phyloP scores from a whole-genome alignment of 2,113 vertebrate species.

The Corapipo altera region DNA sequence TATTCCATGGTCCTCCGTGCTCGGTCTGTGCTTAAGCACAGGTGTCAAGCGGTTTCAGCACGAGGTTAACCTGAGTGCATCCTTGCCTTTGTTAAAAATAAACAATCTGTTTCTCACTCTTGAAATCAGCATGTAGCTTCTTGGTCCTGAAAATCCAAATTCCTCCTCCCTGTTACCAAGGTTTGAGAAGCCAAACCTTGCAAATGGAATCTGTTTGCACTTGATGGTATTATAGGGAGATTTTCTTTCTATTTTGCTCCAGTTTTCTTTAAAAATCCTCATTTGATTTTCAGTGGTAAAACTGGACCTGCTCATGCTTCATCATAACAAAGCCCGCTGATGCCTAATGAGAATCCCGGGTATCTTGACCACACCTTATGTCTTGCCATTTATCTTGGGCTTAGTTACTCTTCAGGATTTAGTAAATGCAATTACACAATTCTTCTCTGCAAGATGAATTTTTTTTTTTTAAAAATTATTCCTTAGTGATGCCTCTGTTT shows the following conservation, averaged over 20 bases:
- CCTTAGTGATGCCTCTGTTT: neutral
- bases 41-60: fast-evolving
- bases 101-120: neutral
- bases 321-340: fast-evolving
- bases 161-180: neutral
- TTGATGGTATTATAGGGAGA: neutral
- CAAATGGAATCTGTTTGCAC: neutral
- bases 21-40: fast-evolving
- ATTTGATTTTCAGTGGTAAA: neutral
- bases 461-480: neutral
- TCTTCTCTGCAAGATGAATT: neutral
- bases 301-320: neutral
- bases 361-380: no score
- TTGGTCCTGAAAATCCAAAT: neutral
- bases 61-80: fast-evolving
- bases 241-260: neutral
- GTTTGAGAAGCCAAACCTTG: neutral
- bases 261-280: neutral
- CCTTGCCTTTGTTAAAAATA: neutral
- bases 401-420: neutral
- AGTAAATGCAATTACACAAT: neutral
- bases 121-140: no score
- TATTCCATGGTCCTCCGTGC: fast-evolving
- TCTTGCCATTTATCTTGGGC: neutral
- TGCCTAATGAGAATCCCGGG: neutral